phyloP scores from a whole-genome alignment of 1,140 invertebrate species.

The Oryctes rhinoceros region DNA sequence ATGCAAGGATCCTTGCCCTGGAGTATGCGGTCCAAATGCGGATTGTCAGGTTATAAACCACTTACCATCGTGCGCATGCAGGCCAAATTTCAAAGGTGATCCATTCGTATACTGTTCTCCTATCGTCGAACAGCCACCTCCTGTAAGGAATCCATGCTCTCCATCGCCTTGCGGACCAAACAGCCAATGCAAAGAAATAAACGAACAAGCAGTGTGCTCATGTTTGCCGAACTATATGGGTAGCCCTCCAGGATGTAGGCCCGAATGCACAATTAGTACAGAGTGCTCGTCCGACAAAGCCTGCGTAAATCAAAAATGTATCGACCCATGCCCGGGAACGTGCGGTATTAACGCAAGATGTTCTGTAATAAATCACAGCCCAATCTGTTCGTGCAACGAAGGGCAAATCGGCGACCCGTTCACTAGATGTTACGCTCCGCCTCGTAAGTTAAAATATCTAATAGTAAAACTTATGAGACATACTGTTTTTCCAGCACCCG shows the following conservation, averaged over 20 bases:
- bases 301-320: constrained; percentile 75
- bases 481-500: constrained; percentile 17
- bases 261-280: constrained; percentile 67
- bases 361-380: constrained; percentile 70
- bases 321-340: constrained; percentile 72
- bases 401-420: constrained; percentile 71
- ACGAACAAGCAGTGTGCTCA: constrained; percentile 73
- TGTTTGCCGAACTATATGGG: constrained; percentile 69
- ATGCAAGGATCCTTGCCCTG: constrained; percentile 74
- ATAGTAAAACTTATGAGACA: constrained; percentile 62
- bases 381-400: constrained; percentile 68
- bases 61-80: constrained; percentile 67
- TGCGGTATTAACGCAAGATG: constrained; percentile 73
- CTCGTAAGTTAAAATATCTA: constrained; percentile 58
- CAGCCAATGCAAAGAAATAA: constrained; percentile 70
- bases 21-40: constrained; percentile 72
- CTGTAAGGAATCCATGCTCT: constrained; percentile 62
- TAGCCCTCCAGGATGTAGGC: constrained; percentile 68
- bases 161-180: constrained; percentile 70
- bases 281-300: constrained; percentile 72
- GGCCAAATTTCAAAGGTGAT: constrained; percentile 69
- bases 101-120: constrained; percentile 68
- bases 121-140: constrained; percentile 46
- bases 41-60: constrained; percentile 71
- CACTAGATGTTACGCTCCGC: constrained; percentile 65